Conservation (phyloP, 2,797 vertebrate genomes). For the Anguilla obscura region DNA sequence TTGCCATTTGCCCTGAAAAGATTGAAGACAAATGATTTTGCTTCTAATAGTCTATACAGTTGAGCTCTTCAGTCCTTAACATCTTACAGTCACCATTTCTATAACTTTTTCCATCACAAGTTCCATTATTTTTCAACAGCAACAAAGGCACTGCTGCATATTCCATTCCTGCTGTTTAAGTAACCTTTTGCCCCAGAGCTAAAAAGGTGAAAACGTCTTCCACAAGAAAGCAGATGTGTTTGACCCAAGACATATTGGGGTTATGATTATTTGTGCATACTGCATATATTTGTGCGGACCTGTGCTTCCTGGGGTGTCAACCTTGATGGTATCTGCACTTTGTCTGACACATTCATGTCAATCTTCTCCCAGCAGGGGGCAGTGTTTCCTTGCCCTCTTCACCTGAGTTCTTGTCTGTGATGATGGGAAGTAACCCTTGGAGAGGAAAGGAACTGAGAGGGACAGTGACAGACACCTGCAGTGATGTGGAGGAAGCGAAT, state of each 20-base stretch:
- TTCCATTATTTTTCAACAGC: neutral
- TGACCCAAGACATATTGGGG: neutral
- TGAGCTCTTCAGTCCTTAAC: neutral
- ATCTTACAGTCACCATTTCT: neutral
- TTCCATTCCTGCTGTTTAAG: neutral
- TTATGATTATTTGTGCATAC: neutral
- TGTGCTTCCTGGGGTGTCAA: neutral
- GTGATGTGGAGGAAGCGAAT: slow-evolving; percentile 63
- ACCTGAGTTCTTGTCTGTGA: slow-evolving; percentile 64
- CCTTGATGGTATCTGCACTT: slow-evolving; percentile 37
- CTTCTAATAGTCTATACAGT: slow-evolving; percentile 39
- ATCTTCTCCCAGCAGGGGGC: slow-evolving; percentile 51
- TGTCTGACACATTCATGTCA: slow-evolving; percentile 43
- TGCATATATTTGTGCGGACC: neutral
- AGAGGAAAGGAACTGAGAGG: slow-evolving; percentile 53
- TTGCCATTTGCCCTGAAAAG: slow-evolving; percentile 60
- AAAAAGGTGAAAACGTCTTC: neutral
- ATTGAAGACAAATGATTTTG: slow-evolving; percentile 37
- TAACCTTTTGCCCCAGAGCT: neutral
- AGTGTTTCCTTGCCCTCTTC: slow-evolving; percentile 60
- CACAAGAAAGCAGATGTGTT: neutral
- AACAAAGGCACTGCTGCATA: neutral
- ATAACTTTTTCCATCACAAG: slow-evolving; percentile 14
- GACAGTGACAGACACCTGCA: slow-evolving; percentile 50
- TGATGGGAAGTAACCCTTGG: slow-evolving; percentile 46